Evolutionary conservation across 2,888 invertebrate species (phyloP).

Genomic region (Caenorhabditis imperialis): DNA sequence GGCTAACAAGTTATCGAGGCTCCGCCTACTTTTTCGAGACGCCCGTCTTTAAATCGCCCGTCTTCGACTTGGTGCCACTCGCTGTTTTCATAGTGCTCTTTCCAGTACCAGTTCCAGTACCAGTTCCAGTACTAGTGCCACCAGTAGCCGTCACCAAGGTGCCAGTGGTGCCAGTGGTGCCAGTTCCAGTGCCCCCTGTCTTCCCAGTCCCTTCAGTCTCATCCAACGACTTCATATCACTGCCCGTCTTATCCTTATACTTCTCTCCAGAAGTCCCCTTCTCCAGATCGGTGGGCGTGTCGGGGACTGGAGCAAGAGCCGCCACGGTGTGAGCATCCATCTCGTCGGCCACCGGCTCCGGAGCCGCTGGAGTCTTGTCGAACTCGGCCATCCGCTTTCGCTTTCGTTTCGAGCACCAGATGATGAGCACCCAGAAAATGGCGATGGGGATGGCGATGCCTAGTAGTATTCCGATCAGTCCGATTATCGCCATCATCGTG

Average conservation of each 20-base stretch:
- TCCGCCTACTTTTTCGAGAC: conserved; percentile 2
- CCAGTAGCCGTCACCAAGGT: too few species aligned
- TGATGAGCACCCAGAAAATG: conserved; percentile 34
- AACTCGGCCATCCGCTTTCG: conserved; percentile 33
- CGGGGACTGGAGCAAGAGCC: background rate
- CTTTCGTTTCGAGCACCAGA: conserved; percentile 28
- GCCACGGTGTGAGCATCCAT: too few species aligned
- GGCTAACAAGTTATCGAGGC: too few species aligned
- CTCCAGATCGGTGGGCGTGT: conserved; percentile 1
- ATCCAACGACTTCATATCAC: background rate
- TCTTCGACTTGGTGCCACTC: background rate
- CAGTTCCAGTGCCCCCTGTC: background rate
- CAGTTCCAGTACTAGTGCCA: too few species aligned
- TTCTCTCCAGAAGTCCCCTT: conserved; percentile 4
- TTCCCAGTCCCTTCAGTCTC: background rate
- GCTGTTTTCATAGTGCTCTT: conserved; percentile 9
- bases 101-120: too few species aligned
- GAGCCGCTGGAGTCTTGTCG: conserved; percentile 3
- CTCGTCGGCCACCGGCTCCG: conserved; percentile 19
- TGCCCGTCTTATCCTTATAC: background rate
- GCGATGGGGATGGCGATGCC: conserved; percentile 26
- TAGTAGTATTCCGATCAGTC: conserved; percentile 23
- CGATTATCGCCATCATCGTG: background rate
- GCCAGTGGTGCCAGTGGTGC: background rate
- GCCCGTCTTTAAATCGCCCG: background rate